A percentile compares a stretch with the other conserved stretches of the same genome.
Conservation (phyloP, 2,888 invertebrate genomes). For the Epirrhoe alternata region DNA sequence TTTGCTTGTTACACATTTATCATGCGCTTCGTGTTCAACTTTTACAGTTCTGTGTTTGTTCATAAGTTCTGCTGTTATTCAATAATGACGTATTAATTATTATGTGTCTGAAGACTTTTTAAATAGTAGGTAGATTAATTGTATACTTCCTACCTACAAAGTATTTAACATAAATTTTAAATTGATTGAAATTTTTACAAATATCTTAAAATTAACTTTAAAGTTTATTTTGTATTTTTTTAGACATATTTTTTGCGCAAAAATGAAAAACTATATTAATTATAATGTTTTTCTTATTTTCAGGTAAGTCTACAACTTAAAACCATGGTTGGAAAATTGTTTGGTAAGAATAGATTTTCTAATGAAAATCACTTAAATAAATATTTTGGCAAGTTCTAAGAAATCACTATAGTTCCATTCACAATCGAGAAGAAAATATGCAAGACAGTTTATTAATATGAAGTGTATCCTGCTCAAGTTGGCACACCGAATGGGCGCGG, state of each 20-base stretch:
- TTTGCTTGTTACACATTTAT: slow-evolving; percentile 55
- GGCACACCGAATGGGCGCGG: no score
- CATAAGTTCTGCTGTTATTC: not conserved
- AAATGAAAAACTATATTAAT: not conserved
- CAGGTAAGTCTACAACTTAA: slow-evolving; percentile 30
- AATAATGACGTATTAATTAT: not conserved
- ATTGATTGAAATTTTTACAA: not conserved
- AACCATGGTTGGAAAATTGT: not conserved
- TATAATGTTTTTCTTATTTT: slow-evolving; percentile 21
- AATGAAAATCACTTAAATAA: not conserved
- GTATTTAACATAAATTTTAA: no score
- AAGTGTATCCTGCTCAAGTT: no score
- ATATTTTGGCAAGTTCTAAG: no score
- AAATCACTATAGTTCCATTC: no score
- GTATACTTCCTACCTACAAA: no score
- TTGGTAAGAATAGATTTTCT: not conserved
- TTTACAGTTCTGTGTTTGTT: slow-evolving; percentile 28
- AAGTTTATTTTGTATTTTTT: no score
- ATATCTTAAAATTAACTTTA: not conserved
- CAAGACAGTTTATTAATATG: no score
- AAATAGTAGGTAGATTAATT: no score
- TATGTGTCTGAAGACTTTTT: no score
- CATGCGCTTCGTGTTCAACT: slow-evolving; percentile 48
- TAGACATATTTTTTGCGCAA: no score
- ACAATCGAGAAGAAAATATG: no score